phyloP scores from a whole-genome alignment of 2,797 vertebrate species.

The Danio albolineatus region DNA sequence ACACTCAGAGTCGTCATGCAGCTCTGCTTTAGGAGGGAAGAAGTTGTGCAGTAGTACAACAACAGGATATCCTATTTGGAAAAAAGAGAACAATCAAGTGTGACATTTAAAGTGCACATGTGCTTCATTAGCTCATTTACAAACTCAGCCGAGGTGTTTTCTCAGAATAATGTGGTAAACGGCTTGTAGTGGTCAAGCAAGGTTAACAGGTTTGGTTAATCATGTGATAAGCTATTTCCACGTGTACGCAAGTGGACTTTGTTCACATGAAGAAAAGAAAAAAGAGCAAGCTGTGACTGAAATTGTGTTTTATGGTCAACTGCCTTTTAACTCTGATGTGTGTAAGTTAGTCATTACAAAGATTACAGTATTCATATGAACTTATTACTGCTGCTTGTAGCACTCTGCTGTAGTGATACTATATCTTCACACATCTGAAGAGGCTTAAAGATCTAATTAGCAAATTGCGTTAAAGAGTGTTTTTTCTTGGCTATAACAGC shows the following conservation, averaged over 20 bases:
- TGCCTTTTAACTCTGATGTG: not conserved
- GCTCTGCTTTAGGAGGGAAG: too few species aligned
- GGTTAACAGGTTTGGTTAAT: not conserved
- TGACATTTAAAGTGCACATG: not conserved
- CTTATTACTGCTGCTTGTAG: not conserved
- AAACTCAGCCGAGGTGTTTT: not conserved
- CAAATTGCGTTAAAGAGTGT: not conserved
- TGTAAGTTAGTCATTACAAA: not conserved
- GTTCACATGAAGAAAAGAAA: not conserved
- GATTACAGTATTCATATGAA: not conserved
- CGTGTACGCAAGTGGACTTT: not conserved
- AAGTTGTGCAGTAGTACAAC: not conserved
- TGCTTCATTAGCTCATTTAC: not conserved
- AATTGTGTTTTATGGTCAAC: conserved; percentile 9
- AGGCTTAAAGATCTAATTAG: conserved; percentile 21
- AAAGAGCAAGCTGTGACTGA: not conserved
- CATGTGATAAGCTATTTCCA: not conserved
- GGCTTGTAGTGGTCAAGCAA: not conserved
- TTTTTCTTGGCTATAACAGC: not conserved
- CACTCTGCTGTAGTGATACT: not conserved
- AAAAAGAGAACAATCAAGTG: not conserved
- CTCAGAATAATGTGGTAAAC: not conserved
- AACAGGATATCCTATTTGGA: not conserved
- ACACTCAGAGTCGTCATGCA: too few species aligned
- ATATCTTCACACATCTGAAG: not conserved